Evolutionary conservation across 2,797 vertebrate genomes (phyloP).

Genomic region (Dicrostonyx torquatus): DNA sequence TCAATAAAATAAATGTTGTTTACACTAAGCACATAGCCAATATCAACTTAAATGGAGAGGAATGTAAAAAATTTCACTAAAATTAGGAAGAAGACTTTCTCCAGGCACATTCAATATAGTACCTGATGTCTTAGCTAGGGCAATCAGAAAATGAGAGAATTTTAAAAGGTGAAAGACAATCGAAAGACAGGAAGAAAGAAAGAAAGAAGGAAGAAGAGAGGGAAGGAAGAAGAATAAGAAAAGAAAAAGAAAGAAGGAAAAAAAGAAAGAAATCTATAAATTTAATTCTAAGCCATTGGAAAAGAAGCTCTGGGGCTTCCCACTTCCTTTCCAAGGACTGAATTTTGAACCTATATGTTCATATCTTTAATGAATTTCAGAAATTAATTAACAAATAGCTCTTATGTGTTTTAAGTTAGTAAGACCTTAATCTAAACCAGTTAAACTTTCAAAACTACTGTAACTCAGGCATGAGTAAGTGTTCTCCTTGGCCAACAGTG

Average conservation of each 20-base stretch:
- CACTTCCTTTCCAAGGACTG: neutral
- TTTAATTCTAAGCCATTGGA: neutral
- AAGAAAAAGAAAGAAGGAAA: no score
- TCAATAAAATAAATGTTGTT: neutral
- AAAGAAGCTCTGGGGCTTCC: neutral
- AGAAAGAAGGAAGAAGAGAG: neutral
- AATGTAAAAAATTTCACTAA: neutral
- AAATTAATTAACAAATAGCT: neutral
- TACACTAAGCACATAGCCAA: neutral
- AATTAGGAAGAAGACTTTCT: neutral
- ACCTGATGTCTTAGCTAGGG: neutral
- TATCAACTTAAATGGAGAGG: neutral
- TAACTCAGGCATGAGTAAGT: neutral
- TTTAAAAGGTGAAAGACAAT: neutral
- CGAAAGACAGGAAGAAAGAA: no score
- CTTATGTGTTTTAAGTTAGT: neutral
- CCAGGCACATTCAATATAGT: no score
- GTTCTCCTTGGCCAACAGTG: neutral
- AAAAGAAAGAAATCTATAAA: neutral
- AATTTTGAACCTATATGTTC: neutral
- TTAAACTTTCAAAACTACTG: neutral
- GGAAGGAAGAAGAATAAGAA: no score
- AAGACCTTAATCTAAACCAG: constrained; percentile 25
- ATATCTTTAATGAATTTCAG: neutral
- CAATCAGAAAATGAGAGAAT: neutral